These are phyloP conservation scores for Enteromius trimaculatus DNA, from an alignment of 2,797 vertebrate species.

Conservation along the genomic window DNA sequence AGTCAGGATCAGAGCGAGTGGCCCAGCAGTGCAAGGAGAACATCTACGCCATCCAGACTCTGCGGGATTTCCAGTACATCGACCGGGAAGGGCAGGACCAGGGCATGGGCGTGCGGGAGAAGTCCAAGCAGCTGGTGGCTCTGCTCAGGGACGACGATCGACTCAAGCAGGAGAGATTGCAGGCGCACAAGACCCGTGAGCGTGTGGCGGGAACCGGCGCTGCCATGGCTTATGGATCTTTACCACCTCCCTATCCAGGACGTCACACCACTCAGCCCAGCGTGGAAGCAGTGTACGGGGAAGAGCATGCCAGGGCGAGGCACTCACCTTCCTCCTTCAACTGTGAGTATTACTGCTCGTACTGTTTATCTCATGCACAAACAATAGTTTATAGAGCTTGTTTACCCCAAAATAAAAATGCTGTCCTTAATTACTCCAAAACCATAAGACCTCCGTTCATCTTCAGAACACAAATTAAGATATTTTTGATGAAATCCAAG, in stretches of 20 bases:
- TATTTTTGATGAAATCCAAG: background rate
- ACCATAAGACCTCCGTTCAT: background rate
- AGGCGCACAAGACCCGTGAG: constrained; percentile 90
- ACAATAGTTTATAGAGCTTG: background rate
- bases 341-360: constrained; percentile 80
- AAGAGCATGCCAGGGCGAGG: constrained; percentile 74
- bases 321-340: constrained; percentile 83
- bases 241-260: constrained; percentile 80
- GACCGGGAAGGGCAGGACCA: constrained; percentile 94
- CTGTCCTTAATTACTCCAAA: background rate
- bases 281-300: constrained; percentile 62
- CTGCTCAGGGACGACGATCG: constrained; percentile 90
- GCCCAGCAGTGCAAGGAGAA: constrained; percentile 91
- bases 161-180: constrained; percentile 87
- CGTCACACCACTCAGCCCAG: constrained; percentile 74
- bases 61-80: constrained; percentile 94
- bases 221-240: constrained; percentile 69
- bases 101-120: constrained; percentile 92
- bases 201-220: constrained; percentile 81
- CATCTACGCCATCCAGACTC: constrained; percentile 91
- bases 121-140: constrained; percentile 91
- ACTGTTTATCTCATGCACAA: background rate
- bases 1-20: constrained; percentile 92
- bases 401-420: background rate
- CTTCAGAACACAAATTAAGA: background rate